Base-by-base conservation (phyloP, 2,113 vertebrate genomes). In the Etheostoma cragini region DNA sequence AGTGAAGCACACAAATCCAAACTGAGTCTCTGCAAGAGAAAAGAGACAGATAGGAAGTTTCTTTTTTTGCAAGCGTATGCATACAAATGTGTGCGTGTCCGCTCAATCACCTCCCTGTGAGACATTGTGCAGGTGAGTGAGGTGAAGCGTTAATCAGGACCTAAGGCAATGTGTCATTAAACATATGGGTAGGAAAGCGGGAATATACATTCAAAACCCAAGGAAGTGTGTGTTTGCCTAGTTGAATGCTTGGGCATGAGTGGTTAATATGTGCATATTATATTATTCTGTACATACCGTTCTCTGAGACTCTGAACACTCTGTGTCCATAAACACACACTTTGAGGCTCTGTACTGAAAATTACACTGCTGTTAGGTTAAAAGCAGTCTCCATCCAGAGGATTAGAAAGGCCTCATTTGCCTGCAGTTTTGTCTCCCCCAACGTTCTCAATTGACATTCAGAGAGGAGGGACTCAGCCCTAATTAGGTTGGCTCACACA, bases 401-500 rank as follows among this genome's bases (percentile, higher is more conserved):
- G 46, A 87, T 88, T 80, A 83, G 45, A 78, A 57, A 69, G 42
- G 38, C 67, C 89, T 86, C 67, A 78, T 87, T 93, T 85, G 30
- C 66, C 61, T 50, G 22, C 47, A 65, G 72, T 83, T 87, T 81
- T 79, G 71, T 83, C 78, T 78, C 80, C 78, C 82, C 65, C 33
- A 50, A 76, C 81, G 81, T 78, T 81, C 76, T 73, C 83, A 64
- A 87, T 88, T 92, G 92, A 81, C 82, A 92, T 92, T 91, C 91
- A 86, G 76, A 52, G 78, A 80, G 84, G 72, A 76, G 91, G 91
- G 90, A 84, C 85, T 82, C 61, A 0, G 60, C 62, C 54, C 72
- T 92, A 88, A 93, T 93, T 90, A 93, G 86, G 80, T 83, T 82
- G 84, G 80, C 89, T 86, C 79, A 54, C 81, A 90, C 81, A 87